Evolutionary conservation across 2,888 invertebrate genomes (phyloP).

Genomic region (Heliothis peltigera): DNA sequence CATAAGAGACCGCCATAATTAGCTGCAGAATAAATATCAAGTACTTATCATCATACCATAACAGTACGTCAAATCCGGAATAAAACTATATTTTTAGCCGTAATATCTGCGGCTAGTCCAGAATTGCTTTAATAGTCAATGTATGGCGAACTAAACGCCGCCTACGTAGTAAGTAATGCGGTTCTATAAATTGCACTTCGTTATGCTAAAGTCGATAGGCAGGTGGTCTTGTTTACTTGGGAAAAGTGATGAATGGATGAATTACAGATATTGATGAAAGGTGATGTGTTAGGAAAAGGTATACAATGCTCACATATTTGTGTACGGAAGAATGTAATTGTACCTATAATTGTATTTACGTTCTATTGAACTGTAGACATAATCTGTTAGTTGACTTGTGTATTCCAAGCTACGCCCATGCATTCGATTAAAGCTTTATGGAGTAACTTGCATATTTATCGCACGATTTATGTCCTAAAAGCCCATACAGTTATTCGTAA

Average conservation of each 20-base stretch:
- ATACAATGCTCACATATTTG: no score
- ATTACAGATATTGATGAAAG: conserved; percentile 21
- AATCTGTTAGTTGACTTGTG: conserved; percentile 25
- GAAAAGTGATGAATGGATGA: conserved; percentile 57
- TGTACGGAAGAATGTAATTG: not conserved
- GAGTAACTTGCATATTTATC: conserved; percentile 43
- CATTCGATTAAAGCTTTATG: conserved; percentile 40
- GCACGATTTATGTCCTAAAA: conserved; percentile 37
- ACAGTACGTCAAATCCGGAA: conserved; percentile 46
- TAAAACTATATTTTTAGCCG: conserved; percentile 49
- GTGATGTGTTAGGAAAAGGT: no score
- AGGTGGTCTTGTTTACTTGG: conserved; percentile 78
- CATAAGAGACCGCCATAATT: conserved; percentile 14
- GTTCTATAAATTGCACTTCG: conserved; percentile 85
- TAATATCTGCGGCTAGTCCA: conserved; percentile 33
- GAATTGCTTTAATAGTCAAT: conserved; percentile 52
- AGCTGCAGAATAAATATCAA: conserved; percentile 21
- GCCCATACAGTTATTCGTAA: conserved; percentile 19
- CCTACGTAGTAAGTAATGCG: conserved; percentile 64
- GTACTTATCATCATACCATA: conserved; percentile 29
- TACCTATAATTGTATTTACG: conserved; percentile 15
- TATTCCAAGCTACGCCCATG: conserved; percentile 46
- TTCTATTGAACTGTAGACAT: conserved; percentile 8
- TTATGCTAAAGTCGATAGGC: conserved; percentile 81
- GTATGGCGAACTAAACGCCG: conserved; percentile 58